A percentile compares a stretch with the other conserved stretches of the same genome.
Conservation (phyloP, 2,888 invertebrate species). For the Pharmacophagus antenor region DNA sequence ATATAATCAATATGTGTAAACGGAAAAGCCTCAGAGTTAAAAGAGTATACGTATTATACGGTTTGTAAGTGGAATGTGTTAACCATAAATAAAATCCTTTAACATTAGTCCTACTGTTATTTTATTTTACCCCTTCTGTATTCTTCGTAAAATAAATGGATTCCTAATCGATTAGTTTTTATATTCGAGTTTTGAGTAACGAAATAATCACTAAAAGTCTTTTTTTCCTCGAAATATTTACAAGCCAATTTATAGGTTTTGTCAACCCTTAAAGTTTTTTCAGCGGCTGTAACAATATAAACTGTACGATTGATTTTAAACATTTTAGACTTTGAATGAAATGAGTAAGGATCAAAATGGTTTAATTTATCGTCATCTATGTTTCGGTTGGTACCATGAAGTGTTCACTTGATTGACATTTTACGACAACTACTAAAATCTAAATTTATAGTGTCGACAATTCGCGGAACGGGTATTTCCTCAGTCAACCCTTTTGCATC, state of each 20-base stretch:
- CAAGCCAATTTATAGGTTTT: constrained; percentile 54
- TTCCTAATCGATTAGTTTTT: constrained; percentile 60
- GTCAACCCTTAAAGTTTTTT: constrained; percentile 52
- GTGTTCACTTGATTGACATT: constrained; percentile 64
- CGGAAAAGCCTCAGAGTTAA: too few species aligned
- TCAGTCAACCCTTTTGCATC: constrained; percentile 50
- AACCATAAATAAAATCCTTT: constrained; percentile 40
- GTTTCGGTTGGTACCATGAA: constrained; percentile 39
- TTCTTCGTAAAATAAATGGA: constrained; percentile 46
- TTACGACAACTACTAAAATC: constrained; percentile 55
- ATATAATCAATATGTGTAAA: too few species aligned
- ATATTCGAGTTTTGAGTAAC: constrained; percentile 40
- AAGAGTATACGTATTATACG: too few species aligned
- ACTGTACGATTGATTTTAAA: neutral
- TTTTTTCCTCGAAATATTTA: constrained; percentile 54
- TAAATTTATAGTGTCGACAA: constrained; percentile 64
- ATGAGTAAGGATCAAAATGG: constrained; percentile 26
- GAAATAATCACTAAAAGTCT: constrained; percentile 45
- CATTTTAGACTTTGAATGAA: constrained; percentile 37
- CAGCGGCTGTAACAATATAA: constrained; percentile 10
- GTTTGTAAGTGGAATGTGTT: constrained; percentile 11
- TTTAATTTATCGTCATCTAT: constrained; percentile 12
- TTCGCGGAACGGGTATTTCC: constrained; percentile 69
- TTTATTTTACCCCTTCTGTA: constrained; percentile 59
- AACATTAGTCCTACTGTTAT: constrained; percentile 64